phyloP scores from a whole-genome alignment of 2,797 vertebrate species.

The Hybognathus amarus region DNA sequence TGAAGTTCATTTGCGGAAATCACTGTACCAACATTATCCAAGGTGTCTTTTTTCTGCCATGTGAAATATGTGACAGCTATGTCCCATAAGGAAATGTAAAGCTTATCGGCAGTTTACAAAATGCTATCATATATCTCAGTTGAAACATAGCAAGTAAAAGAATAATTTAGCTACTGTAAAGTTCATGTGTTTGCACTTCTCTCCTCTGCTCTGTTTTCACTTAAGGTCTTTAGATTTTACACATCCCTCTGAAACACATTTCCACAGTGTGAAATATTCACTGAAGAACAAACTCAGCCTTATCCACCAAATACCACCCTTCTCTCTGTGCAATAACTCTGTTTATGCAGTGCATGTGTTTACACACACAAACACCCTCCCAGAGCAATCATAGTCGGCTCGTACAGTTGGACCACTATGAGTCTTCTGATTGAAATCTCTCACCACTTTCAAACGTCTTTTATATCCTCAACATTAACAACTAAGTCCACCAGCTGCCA shows the following conservation, averaged over 20 bases:
- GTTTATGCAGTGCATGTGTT: constrained; percentile 45
- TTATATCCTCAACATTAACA: constrained; percentile 13
- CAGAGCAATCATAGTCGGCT: constrained; percentile 18
- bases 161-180: constrained; percentile 32
- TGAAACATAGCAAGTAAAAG: constrained; percentile 17
- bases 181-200: constrained; percentile 46
- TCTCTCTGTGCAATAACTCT: constrained; percentile 44
- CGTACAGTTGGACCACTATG: constrained; percentile 31
- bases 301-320: constrained; percentile 54
- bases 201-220: constrained; percentile 51
- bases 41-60: not conserved
- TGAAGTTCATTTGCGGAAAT: not conserved
- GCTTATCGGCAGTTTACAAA: not conserved
- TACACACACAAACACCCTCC: constrained; percentile 47
- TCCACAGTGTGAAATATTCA: constrained; percentile 60
- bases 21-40: not conserved
- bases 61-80: not conserved
- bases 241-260: constrained; percentile 60
- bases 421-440: constrained; percentile 16
- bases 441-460: constrained; percentile 27
- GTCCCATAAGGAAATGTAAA: not conserved
- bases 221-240: constrained; percentile 58
- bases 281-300: constrained; percentile 58
- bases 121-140: not conserved
- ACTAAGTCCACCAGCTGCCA: not conserved